Evolutionary conservation across 2,888 invertebrate species (phyloP).

Genomic region (Hyppa rectilinea): DNA sequence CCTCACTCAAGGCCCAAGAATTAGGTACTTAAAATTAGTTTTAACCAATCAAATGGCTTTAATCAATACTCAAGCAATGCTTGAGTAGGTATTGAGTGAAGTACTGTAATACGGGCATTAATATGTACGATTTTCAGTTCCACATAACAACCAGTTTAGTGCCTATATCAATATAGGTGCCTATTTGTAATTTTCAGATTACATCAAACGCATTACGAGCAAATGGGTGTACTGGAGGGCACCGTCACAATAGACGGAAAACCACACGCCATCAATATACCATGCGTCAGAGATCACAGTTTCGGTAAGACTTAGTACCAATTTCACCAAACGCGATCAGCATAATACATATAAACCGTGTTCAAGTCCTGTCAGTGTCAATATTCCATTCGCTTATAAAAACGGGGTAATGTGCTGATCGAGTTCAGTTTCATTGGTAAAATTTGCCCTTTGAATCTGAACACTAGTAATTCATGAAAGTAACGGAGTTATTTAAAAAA

Average conservation of each 20-base stretch:
- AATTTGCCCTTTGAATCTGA: background rate
- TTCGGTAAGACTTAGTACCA: constrained; percentile 88
- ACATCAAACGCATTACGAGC: constrained; percentile 95
- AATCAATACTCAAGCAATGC: no score
- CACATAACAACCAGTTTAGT: background rate
- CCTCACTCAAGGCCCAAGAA: no score
- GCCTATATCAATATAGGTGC: background rate
- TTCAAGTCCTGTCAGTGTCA: no score
- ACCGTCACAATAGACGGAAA: constrained; percentile 89
- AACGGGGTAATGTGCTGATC: no score
- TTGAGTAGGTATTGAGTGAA: no score
- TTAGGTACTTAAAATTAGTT: no score
- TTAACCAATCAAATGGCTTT: no score
- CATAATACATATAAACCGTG: no score
- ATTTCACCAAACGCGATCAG: no score
- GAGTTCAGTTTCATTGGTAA: no score
- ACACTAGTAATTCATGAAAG: background rate
- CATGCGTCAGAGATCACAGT: constrained; percentile 93
- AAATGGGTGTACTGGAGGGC: constrained; percentile 92
- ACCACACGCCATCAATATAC: constrained; percentile 87
- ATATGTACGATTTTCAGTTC: background rate
- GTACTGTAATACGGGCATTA: no score
- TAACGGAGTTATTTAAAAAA: background rate
- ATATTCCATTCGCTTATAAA: no score
- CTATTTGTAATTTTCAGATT: constrained; percentile 83